Evolutionary conservation across 1,140 invertebrate species (phyloP).

Genomic region (Lordiphosa stackelbergi): DNA sequence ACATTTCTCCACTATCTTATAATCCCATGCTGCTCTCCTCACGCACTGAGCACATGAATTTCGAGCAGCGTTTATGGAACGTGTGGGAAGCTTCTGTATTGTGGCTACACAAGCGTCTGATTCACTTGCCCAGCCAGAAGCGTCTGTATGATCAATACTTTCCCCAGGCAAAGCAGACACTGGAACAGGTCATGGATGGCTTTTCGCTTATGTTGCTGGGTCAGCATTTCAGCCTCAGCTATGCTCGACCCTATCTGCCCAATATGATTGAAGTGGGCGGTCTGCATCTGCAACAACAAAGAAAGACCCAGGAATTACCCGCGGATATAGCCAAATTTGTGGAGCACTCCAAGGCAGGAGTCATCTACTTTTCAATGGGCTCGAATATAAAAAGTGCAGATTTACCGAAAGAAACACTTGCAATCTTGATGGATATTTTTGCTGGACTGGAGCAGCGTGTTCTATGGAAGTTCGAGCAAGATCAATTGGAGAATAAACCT

Average conservation of each 20-base stretch:
- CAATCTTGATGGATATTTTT: constrained; percentile 78
- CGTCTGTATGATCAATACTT: constrained; percentile 76
- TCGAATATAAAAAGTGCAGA: constrained; percentile 81
- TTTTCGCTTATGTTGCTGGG: constrained; percentile 79
- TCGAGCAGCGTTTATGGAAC: constrained; percentile 76
- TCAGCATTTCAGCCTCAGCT: constrained; percentile 79
- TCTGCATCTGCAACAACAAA: constrained; percentile 78
- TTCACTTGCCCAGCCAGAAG: constrained; percentile 62
- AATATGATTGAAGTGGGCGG: constrained; percentile 78
- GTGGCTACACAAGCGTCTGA: constrained; percentile 32
- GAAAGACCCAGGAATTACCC: constrained; percentile 71
- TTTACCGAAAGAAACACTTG: constrained; percentile 77
- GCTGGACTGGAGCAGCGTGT: constrained; percentile 79
- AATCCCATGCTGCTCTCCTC: constrained; percentile 65
- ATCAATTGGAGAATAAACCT: constrained; percentile 78
- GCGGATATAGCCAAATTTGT: constrained; percentile 78
- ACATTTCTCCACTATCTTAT: constrained; percentile 65
- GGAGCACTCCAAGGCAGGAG: constrained; percentile 80
- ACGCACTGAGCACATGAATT: constrained; percentile 76
- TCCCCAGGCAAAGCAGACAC: constrained; percentile 18
- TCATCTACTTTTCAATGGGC: constrained; percentile 85
- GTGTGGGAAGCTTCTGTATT: constrained; percentile 34
- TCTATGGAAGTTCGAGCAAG: constrained; percentile 80
- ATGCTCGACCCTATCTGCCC: constrained; percentile 79
- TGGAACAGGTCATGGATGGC: constrained; percentile 72